Evolutionary conservation across 2,797 vertebrate species (phyloP).

Genomic region (Amniataba percoides): DNA sequence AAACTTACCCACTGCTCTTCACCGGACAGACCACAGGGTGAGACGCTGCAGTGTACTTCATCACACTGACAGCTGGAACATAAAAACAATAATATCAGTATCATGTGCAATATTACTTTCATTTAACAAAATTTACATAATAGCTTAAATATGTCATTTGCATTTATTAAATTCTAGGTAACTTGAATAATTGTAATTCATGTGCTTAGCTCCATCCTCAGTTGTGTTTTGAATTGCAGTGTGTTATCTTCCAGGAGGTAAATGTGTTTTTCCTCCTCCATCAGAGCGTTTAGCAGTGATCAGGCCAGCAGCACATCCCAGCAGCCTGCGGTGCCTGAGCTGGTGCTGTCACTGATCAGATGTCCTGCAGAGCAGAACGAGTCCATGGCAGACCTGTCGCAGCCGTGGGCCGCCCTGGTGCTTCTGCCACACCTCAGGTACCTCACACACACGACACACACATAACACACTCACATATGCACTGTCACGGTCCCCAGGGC

Average conservation of each 20-base stretch:
- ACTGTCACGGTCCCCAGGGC: neutral
- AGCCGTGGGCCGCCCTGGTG: constrained; percentile 91
- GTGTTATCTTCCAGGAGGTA: neutral
- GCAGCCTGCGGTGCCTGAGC: constrained; percentile 82
- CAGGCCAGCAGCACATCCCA: constrained; percentile 28
- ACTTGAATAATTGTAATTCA: neutral
- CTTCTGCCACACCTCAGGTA: constrained; percentile 96
- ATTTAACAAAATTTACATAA: no score
- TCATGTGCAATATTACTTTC: no score
- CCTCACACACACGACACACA: neutral
- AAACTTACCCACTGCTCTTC: constrained; percentile 95
- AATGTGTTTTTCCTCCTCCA: constrained; percentile 8
- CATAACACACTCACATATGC: neutral
- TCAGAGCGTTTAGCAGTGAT: constrained; percentile 39
- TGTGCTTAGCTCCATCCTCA: neutral
- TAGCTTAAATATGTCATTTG: neutral
- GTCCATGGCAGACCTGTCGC: constrained; percentile 84
- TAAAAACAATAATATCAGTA: no score
- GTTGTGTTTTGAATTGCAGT: neutral
- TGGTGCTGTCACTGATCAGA: constrained; percentile 88
- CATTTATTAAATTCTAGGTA: no score
- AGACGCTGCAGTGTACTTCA: constrained; percentile 45
- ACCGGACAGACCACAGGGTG: constrained; percentile 84
- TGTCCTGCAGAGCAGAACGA: constrained; percentile 72
- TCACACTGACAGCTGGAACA: no score